These are phyloP conservation scores for Megamerina dolium DNA, from an alignment of 2,888 invertebrate genomes.

Conservation along the genomic window DNA sequence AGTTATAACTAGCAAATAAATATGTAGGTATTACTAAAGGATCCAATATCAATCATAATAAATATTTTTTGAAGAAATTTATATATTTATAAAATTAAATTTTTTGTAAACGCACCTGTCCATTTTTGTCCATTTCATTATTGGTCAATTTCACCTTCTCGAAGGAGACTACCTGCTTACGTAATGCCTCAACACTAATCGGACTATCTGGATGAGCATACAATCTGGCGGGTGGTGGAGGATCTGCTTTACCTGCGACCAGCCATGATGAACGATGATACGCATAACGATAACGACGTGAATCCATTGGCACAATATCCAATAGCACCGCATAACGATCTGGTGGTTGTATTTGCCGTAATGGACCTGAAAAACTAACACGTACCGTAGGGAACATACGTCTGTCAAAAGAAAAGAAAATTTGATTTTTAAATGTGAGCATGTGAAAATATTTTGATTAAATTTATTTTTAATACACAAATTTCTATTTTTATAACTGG, in stretches of 20 bases:
- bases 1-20: too few relatives aligned
- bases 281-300: slow-evolving; percentile 93
- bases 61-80: too few relatives aligned
- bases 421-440: too few relatives aligned
- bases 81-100: too few relatives aligned
- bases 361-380: slow-evolving; percentile 77
- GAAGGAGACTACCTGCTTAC: slow-evolving; percentile 95
- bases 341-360: slow-evolving; percentile 61
- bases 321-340: slow-evolving; percentile 87
- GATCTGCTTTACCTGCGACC: slow-evolving; percentile 97
- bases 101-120: slow-evolving; percentile 67
- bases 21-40: too few relatives aligned
- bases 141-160: slow-evolving; percentile 98
- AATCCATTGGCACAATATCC: slow-evolving; percentile 96
- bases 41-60: too few relatives aligned
- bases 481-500: too few relatives aligned
- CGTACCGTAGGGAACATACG: slow-evolving; percentile 98
- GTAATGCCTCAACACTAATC: slow-evolving; percentile 88
- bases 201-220: slow-evolving; percentile 97
- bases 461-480: too few relatives aligned
- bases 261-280: slow-evolving; percentile 98
- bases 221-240: slow-evolving; percentile 85
- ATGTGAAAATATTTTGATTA: too few relatives aligned
- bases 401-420: slow-evolving; percentile 55
- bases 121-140: slow-evolving; percentile 94